phyloP scores from a whole-genome alignment of 2,797 vertebrate species.

The Chanos chanos region DNA sequence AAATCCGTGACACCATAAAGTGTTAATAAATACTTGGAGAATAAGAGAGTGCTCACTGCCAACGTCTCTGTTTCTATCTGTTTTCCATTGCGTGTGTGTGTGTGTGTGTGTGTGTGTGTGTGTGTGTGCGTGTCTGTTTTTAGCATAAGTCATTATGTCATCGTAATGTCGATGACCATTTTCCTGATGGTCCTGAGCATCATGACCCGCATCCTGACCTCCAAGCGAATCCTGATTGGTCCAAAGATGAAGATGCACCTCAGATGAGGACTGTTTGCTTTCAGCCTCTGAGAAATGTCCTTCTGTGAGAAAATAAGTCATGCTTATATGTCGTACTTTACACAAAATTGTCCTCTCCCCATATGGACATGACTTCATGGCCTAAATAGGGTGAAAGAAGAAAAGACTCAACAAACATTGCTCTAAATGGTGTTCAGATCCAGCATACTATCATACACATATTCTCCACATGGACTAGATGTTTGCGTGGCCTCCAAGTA shows the following conservation, averaged over 20 bases:
- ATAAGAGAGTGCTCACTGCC: no score
- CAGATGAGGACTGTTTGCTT: conserved; percentile 54
- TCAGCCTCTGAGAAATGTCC: background rate
- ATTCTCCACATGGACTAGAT: no score
- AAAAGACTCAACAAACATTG: no score
- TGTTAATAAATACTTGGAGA: no score
- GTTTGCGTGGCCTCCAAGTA: no score
- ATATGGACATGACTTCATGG: no score
- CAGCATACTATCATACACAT: background rate
- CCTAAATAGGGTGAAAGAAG: no score
- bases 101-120: background rate
- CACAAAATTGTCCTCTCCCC: no score
- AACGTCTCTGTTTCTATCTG: no score
- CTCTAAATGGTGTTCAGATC: background rate
- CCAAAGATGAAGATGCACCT: conserved; percentile 78
- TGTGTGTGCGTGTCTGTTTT: conserved; percentile 38
- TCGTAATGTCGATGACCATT: conserved; percentile 96
- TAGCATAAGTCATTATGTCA: conserved; percentile 97
- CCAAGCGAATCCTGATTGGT: conserved; percentile 71
- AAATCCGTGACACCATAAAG: no score
- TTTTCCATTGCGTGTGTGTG: background rate
- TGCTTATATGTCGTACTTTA: no score
- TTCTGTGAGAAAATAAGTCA: conserved; percentile 1
- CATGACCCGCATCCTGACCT: conserved; percentile 84
- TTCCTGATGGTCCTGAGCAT: conserved; percentile 91